phyloP scores from a whole-genome alignment of 1,140 invertebrate species.

The Calosoma granatense region DNA sequence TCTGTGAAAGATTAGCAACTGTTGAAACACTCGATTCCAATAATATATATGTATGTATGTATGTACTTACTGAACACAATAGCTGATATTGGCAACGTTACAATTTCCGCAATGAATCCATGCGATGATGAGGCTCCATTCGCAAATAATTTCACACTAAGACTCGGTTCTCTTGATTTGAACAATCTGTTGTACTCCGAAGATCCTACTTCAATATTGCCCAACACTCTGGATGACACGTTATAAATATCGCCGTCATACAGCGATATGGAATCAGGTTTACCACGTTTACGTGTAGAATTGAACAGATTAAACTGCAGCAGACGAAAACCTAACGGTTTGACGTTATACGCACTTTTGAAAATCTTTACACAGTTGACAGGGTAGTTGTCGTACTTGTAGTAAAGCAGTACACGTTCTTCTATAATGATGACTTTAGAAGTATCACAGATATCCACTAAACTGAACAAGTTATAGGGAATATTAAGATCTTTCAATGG shows the following conservation, averaged over 20 bases:
- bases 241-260: constrained; percentile 93
- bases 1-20: constrained; percentile 49
- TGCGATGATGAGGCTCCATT: constrained; percentile 86
- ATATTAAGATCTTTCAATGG: constrained; percentile 76
- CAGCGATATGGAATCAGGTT: constrained; percentile 73
- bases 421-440: constrained; percentile 83
- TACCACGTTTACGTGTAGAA: constrained; percentile 68
- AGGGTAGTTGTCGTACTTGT: constrained; percentile 93
- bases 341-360: constrained; percentile 67
- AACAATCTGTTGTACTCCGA: constrained; percentile 65
- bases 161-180: constrained; percentile 60
- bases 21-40: not conserved
- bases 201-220: constrained; percentile 57
- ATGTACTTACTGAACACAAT: constrained; percentile 81
- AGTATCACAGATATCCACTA: constrained; percentile 93
- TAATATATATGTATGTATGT: too few relatives aligned
- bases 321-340: constrained; percentile 80
- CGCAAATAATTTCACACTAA: constrained; percentile 87
- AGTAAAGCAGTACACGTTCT: constrained; percentile 87
- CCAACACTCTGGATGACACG: constrained; percentile 59
- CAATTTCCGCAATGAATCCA: constrained; percentile 96
- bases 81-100: constrained; percentile 85
- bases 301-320: constrained; percentile 92
- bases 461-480: constrained; percentile 89
- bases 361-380: constrained; percentile 99